Evolutionary conservation across 1,140 invertebrate species (phyloP).

Genomic region (Drosophila littoralis): DNA sequence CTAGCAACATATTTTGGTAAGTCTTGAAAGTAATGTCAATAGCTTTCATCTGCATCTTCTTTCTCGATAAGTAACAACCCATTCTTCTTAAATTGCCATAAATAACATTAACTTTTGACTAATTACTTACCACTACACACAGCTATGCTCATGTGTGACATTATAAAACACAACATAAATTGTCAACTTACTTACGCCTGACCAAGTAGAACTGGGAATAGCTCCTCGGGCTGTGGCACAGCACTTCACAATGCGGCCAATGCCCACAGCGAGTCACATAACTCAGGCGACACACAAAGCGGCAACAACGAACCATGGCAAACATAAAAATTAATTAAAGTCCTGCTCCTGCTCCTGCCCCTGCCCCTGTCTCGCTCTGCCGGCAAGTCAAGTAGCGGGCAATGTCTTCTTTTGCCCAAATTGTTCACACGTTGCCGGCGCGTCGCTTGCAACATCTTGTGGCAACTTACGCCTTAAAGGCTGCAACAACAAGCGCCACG

Average conservation of each 20-base stretch:
- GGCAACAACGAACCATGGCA: constrained; percentile 24
- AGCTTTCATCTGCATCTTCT: neutral
- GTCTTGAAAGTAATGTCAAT: neutral
- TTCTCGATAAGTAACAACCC: too few relatives aligned
- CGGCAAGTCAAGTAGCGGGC: constrained; percentile 56
- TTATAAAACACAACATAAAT: constrained; percentile 59
- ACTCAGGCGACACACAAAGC: constrained; percentile 52
- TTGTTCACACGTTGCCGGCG: constrained; percentile 73
- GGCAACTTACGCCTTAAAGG: constrained; percentile 55
- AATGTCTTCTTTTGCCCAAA: constrained; percentile 62
- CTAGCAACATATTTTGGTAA: neutral
- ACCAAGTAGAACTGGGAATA: constrained; percentile 13
- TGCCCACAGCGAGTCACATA: constrained; percentile 74
- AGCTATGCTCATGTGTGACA: constrained; percentile 20
- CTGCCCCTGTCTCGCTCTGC: neutral
- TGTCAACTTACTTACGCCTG: constrained; percentile 66
- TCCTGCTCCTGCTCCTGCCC: constrained; percentile 18
- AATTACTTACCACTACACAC: constrained; percentile 50
- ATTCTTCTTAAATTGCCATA: constrained; percentile 17
- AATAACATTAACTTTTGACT: constrained; percentile 63
- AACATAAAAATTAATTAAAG: constrained; percentile 80
- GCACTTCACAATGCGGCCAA: constrained; percentile 45
- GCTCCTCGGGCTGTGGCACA: neutral
- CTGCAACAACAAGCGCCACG: constrained; percentile 45
- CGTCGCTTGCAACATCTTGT: constrained; percentile 55